Evolutionary conservation across 1,140 invertebrate genomes (phyloP), one percentile per base, ranked within the genome.

Genomic region (Megalopta genalis): DNA sequence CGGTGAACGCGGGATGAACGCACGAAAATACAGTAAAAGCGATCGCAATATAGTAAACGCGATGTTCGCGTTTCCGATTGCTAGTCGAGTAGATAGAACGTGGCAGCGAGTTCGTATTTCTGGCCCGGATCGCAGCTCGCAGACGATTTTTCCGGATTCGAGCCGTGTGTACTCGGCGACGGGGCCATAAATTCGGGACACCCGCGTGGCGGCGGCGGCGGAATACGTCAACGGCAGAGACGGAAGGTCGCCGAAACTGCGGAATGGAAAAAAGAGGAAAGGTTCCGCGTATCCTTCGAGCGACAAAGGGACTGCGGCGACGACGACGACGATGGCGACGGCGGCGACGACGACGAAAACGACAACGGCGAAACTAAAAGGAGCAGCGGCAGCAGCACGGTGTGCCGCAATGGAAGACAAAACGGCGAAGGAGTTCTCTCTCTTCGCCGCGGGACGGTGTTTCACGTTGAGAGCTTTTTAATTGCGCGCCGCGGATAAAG

Each of bases 291-390:
- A 65, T 37, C 54, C 79, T 23, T 59, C 70, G 74, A 46, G 49
- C 64, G 76, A 75, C 77, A 77, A 65, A 42, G 74, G 60, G 54
- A 77, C 64, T 68, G 77, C 70, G 64, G 65, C 65, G 74, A 25
- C 67, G 23, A 32, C 32, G 4, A 32, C 32, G 32, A 32, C 32
- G 32, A 32, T 1, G 32, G 4, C 32, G 32, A 32, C 32, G 32
- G 4, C 32, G 32, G 4, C 32, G 32, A 32, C 1, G 32, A 32
- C 32, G 4, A 32, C 1, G 32, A 32, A 32, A 57, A 59, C 65
- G 74, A 25, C 67, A 21, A 52, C 49, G 49, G 12, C 18, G 16
- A 77, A 68, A 70, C 57, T 54, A 71, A 76, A 70, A 66, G 67
- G 67, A 81, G 42, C 42, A 46, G n/a, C 32, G 32, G 57, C n/a